phyloP scores from a whole-genome alignment of 2,888 invertebrate species.

The Crematogaster levior region DNA sequence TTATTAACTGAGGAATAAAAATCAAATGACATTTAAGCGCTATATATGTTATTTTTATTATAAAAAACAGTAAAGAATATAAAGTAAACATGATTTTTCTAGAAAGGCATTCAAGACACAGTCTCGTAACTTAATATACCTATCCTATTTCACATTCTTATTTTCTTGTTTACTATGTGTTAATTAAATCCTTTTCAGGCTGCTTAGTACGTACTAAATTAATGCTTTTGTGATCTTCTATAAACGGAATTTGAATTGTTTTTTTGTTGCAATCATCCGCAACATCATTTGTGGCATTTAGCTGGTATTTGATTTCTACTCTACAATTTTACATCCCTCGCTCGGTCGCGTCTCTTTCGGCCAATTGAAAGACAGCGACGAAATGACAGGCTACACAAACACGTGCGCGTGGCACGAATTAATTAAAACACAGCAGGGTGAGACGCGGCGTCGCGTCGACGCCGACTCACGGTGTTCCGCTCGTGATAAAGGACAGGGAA shows the following conservation, averaged over 20 bases:
- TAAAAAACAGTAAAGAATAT: not conserved
- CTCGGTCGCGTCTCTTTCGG: not conserved
- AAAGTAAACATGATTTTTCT: not conserved
- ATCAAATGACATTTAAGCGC: not conserved
- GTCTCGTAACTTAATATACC: not conserved
- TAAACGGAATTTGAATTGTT: not conserved
- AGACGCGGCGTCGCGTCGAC: not conserved
- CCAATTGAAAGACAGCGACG: conserved; percentile 51
- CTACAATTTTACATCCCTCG: conserved; percentile 51
- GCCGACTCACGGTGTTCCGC: conserved; percentile 46
- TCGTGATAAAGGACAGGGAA: conserved; percentile 40
- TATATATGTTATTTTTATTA: not conserved
- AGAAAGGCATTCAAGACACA: not conserved
- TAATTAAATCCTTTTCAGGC: not conserved
- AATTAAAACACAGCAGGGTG: conserved; percentile 52
- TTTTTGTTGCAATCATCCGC: not conserved
- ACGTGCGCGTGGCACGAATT: conserved; percentile 56
- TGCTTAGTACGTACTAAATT: not conserved
- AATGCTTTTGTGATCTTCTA: not conserved
- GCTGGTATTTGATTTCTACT: conserved; percentile 21
- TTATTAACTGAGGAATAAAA: not conserved
- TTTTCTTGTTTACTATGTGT: not conserved
- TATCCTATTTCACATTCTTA: not conserved
- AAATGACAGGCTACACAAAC: conserved; percentile 50
- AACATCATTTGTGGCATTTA: conserved; percentile 15